A percentile compares a stretch with the other conserved stretches of the same genome.
These are phyloP conservation scores for Temnothorax unifasciatus DNA, from an alignment of 2,888 invertebrate genomes.

Conservation along the genomic window DNA sequence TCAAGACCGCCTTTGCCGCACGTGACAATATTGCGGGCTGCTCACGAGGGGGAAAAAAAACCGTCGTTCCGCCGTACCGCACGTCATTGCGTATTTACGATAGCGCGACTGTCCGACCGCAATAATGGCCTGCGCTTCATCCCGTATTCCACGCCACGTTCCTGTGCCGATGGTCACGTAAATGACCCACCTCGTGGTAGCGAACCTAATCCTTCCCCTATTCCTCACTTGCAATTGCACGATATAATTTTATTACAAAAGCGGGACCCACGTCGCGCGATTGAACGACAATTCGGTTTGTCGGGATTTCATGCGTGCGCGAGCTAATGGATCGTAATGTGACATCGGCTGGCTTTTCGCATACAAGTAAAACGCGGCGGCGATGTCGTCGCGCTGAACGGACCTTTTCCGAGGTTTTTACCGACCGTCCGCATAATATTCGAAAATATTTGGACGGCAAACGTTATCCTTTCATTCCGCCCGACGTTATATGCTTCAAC, in stretches of 20 bases:
- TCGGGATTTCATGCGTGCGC: background rate
- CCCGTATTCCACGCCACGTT: slow-evolving; percentile 56
- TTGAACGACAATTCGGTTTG: background rate
- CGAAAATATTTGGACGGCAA: slow-evolving; percentile 40
- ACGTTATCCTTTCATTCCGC: slow-evolving; percentile 43
- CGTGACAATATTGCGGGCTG: slow-evolving; percentile 29
- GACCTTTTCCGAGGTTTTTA: background rate
- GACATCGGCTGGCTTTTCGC: background rate
- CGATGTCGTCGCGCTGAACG: background rate
- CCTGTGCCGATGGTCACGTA: slow-evolving; percentile 45
- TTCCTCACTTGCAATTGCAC: background rate
- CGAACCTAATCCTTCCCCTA: background rate
- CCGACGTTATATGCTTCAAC: background rate
- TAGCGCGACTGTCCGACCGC: slow-evolving; percentile 25
- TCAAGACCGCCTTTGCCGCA: background rate
- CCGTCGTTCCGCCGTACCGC: background rate
- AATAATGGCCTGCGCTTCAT: slow-evolving; percentile 51
- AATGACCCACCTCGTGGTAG: slow-evolving; percentile 30
- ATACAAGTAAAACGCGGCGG: background rate
- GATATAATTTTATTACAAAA: slow-evolving; percentile 25
- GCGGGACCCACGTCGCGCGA: background rate
- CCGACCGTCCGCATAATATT: slow-evolving; percentile 14
- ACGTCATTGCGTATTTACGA: slow-evolving; percentile 59
- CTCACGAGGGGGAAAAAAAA: background rate
- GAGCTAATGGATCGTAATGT: background rate